Conservation (phyloP, 2,113 vertebrate species). For the Carollia perspicillata region DNA sequence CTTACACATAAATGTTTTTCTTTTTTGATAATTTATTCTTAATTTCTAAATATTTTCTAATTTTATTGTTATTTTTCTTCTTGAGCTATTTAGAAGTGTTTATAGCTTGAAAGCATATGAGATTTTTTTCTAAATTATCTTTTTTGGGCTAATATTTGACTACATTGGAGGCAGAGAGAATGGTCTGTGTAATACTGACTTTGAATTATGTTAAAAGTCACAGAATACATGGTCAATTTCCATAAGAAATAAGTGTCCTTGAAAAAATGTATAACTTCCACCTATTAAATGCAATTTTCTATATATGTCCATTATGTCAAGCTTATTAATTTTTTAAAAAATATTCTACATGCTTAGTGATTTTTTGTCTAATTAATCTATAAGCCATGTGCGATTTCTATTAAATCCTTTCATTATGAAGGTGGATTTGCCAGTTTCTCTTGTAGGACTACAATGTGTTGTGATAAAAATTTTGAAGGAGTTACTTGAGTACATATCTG, state of each 20-base stretch:
- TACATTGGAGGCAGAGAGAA: neutral
- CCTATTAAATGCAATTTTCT: neutral
- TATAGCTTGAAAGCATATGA: neutral
- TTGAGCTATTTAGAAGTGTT: neutral
- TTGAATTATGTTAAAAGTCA: neutral
- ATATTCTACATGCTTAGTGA: neutral
- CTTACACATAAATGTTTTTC: neutral
- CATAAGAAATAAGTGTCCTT: neutral
- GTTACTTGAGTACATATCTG: neutral
- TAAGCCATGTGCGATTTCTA: neutral
- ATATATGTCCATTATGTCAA: neutral
- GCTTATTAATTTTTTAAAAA: neutral
- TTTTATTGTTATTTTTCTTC: neutral
- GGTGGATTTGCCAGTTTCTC: neutral
- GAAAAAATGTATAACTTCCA: neutral
- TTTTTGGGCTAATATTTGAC: neutral
- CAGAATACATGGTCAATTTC: neutral
- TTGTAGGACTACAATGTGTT: neutral
- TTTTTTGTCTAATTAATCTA: neutral
- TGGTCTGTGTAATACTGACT: neutral
- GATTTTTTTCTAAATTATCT: neutral
- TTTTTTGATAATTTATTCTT: neutral
- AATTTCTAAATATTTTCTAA: neutral
- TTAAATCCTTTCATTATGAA: neutral
- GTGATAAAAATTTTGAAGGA: neutral